These are phyloP conservation scores for Nomada fucata DNA, from an alignment of 2,888 invertebrate species.

Conservation along the genomic window DNA sequence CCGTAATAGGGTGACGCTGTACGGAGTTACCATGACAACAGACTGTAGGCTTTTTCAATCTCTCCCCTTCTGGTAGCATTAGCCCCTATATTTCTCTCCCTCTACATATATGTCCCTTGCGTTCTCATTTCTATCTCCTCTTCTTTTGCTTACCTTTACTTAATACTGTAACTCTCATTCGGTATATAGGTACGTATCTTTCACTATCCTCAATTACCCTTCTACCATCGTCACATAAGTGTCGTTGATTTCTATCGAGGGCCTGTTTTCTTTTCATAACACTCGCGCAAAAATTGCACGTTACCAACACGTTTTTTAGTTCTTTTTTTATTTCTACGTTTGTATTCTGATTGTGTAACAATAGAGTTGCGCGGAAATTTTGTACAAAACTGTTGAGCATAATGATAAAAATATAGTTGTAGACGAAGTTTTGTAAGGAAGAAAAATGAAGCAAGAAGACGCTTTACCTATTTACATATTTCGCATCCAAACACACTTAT, in stretches of 20 bases:
- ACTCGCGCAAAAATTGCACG: too few relatives aligned
- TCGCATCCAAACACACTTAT: too few relatives aligned
- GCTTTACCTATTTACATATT: too few relatives aligned
- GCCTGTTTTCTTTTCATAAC: constrained; percentile 14
- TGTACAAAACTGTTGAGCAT: too few relatives aligned
- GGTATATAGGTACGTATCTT: constrained; percentile 26
- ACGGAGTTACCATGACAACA: constrained; percentile 79
- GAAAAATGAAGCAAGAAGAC: too few relatives aligned
- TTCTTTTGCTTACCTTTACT: constrained; percentile 22
- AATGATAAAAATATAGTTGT: too few relatives aligned
- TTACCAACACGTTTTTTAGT: too few relatives aligned
- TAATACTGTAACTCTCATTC: constrained; percentile 39
- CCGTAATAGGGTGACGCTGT: constrained; percentile 60
- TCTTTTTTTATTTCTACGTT: too few relatives aligned
- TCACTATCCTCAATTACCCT: constrained; percentile 49
- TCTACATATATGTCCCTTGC: constrained; percentile 6
- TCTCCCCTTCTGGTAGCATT: constrained; percentile 64
- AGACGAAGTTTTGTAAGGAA: too few relatives aligned
- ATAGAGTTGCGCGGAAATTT: too few relatives aligned
- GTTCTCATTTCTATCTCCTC: constrained; percentile 39
- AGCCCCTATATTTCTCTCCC: constrained; percentile 34
- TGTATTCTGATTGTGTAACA: too few relatives aligned
- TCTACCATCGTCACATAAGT: constrained; percentile 72
- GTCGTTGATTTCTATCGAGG: constrained; percentile 50
- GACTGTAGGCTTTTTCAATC: constrained; percentile 74